Evolutionary conservation across 2,797 vertebrate species (phyloP), one percentile per base, ranked within the genome.

Genomic region (Fistularia tabacaria): DNA sequence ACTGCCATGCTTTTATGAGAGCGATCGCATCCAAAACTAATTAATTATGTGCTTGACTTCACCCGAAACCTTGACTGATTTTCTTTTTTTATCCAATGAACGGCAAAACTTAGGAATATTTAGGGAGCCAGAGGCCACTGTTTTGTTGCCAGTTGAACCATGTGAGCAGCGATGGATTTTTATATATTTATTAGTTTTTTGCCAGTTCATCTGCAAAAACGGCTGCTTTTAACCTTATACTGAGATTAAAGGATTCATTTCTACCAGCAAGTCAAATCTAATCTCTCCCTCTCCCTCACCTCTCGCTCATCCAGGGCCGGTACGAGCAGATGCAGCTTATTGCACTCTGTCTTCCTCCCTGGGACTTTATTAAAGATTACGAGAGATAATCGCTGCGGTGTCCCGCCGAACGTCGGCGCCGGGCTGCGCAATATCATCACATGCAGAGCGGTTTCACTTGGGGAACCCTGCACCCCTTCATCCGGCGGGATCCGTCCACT

Each of bases 341-440:
- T 83, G 74, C 72, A 49, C 62, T 54, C 66, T 3, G 53, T 69
- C 71, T 73, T 79, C 57, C 66, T 76, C 65, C 67, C 57, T 56
- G 53, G 62, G 66, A 74, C 51, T 7, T 85, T 84, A 83, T 88
- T 87, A 85, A 87, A 89, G 84, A 89, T 87, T 79, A 80, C 65
- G 69, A 51, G 44, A 82, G 82, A 85, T 82, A 84, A 84, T 81
- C 69, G 54, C 56, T 3, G 46, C 39, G 46, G 61, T 73, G 76
- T 73, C 65, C 59, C 54, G 69, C 72, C 10, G 66, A 55, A 69
- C 65, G 62, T 41, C 51, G 49, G 25, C 69, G 69, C 70, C 53
- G 65, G 65, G 52, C 64, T 15, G 52, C 67, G 51, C 70, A 73
- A 68, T 70, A 72, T 76, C 71, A 74, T 58, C 59, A 62, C 61